These are phyloP conservation scores for Oreochromis spilurus DNA, from an alignment of 2,113 vertebrate genomes.

Conservation along the genomic window DNA sequence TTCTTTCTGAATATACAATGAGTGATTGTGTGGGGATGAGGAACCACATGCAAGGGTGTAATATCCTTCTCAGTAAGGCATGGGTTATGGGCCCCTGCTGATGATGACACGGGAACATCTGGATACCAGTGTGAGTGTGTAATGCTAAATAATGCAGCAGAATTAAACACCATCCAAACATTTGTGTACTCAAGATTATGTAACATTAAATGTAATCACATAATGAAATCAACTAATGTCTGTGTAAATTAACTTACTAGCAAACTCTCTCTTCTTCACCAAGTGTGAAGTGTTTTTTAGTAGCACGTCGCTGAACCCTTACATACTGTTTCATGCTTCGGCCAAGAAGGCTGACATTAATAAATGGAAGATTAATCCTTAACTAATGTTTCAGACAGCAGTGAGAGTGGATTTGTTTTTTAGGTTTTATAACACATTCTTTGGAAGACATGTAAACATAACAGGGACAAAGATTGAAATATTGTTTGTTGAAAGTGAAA, in stretches of 20 bases:
- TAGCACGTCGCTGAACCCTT: neutral
- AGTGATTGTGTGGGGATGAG: neutral
- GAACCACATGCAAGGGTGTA: neutral
- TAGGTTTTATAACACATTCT: neutral
- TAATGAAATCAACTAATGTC: neutral
- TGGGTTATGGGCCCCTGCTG: neutral
- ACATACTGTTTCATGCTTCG: neutral
- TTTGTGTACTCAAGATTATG: neutral
- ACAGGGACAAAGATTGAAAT: neutral
- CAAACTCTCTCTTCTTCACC: neutral
- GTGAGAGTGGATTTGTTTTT: neutral
- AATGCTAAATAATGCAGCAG: neutral
- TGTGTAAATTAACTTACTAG: neutral
- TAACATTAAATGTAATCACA: neutral
- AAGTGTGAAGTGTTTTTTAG: neutral
- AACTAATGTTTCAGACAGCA: neutral
- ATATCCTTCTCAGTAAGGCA: slow-evolving; percentile 6
- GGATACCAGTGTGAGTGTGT: neutral
- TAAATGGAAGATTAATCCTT: neutral
- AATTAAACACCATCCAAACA: neutral
- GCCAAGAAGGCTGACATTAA: neutral
- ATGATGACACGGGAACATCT: slow-evolving; percentile 25
- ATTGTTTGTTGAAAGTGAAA: neutral
- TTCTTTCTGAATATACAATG: slow-evolving; percentile 3
- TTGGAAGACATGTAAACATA: neutral